These are phyloP conservation scores for Microplitis mediator DNA, from an alignment of 1,140 invertebrate genomes.

Conservation along the genomic window DNA sequence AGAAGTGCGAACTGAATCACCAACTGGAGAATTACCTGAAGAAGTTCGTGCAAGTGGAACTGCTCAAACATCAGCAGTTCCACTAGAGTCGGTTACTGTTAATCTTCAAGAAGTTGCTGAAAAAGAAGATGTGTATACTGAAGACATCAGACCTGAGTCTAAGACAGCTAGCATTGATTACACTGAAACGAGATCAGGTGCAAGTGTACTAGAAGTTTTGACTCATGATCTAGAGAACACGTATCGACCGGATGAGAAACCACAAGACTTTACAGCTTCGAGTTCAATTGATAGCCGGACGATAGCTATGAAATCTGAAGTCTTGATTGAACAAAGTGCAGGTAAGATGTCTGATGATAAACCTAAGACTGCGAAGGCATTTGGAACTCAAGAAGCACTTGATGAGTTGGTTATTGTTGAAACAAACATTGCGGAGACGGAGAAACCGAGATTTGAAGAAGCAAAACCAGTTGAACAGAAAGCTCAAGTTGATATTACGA, in stretches of 20 bases:
- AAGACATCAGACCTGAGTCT: slow-evolving; percentile 55
- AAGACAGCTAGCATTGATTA: slow-evolving; percentile 63
- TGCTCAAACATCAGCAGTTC: slow-evolving; percentile 59
- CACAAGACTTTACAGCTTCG: slow-evolving; percentile 53
- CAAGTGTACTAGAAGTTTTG: slow-evolving; percentile 63
- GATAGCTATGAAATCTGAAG: slow-evolving; percentile 63
- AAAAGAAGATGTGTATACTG: slow-evolving; percentile 63
- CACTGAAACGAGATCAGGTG: slow-evolving; percentile 57
- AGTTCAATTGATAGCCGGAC: slow-evolving; percentile 58
- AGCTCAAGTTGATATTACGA: slow-evolving; percentile 46
- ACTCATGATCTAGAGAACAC: slow-evolving; percentile 64
- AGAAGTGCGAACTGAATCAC: slow-evolving; percentile 62
- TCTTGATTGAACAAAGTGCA: slow-evolving; percentile 57
- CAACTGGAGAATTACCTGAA: slow-evolving; percentile 57
- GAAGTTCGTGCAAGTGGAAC: slow-evolving; percentile 47
- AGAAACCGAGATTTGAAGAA: slow-evolving; percentile 56
- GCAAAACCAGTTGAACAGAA: slow-evolving; percentile 46
- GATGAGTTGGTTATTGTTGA: slow-evolving; percentile 66
- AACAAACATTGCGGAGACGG: slow-evolving; percentile 62
- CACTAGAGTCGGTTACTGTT: slow-evolving; percentile 63
- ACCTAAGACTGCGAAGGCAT: slow-evolving; percentile 58
- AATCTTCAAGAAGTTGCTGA: slow-evolving; percentile 63
- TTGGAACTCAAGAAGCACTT: slow-evolving; percentile 60
- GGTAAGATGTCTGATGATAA: slow-evolving; percentile 53
- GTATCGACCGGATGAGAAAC: slow-evolving; percentile 47